phyloP scores from a whole-genome alignment of 1,140 invertebrate species.

The Drosophila leontia region DNA sequence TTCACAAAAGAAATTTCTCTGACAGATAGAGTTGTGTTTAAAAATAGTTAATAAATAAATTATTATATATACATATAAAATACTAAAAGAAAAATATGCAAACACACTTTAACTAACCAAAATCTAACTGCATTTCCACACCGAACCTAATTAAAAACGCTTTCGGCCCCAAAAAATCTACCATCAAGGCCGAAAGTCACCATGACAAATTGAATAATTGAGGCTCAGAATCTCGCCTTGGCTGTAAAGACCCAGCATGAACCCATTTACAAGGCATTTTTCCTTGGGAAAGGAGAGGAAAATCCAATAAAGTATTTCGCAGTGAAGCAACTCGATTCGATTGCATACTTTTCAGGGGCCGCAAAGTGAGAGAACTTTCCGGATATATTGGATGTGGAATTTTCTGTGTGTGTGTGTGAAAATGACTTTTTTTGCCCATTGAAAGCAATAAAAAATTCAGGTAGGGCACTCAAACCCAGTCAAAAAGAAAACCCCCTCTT shows the following conservation, averaged over 20 bases:
- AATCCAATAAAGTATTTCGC: constrained; percentile 45
- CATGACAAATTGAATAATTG: constrained; percentile 39
- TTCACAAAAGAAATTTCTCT: neutral
- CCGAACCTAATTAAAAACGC: neutral
- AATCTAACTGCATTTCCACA: neutral
- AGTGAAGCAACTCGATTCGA: constrained; percentile 20
- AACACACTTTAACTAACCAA: neutral
- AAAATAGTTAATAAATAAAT: neutral
- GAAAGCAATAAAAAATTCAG: constrained; percentile 36
- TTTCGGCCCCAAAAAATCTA: neutral
- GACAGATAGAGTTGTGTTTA: neutral
- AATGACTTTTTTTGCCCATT: constrained; percentile 33
- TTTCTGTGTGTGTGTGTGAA: constrained; percentile 8
- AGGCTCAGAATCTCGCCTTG: constrained; percentile 1
- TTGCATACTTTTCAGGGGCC: constrained; percentile 36
- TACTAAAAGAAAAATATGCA: no score
- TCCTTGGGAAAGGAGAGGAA: constrained; percentile 8
- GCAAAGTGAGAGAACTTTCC: constrained; percentile 18
- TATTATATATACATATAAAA: accelerated
- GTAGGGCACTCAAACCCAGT: neutral
- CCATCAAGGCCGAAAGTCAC: neutral
- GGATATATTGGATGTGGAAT: constrained; percentile 9
- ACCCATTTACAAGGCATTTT: constrained; percentile 3
- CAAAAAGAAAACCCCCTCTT: constrained; percentile 2
- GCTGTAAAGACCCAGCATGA: neutral